Evolutionary conservation across 1,140 invertebrate genomes (phyloP).

Genomic region (Temnothorax longispinosus): DNA sequence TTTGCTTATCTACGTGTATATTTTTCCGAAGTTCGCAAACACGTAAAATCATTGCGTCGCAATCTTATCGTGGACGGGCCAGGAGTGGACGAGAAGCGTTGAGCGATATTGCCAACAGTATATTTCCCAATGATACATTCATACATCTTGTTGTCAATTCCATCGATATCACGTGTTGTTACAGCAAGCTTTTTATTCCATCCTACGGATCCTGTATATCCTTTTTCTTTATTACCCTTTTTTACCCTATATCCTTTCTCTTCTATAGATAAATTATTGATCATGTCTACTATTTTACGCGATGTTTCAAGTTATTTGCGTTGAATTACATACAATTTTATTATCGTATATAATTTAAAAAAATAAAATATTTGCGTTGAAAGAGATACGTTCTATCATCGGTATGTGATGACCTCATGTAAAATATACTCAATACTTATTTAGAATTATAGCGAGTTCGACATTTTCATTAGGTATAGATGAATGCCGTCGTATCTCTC

Average conservation of each 20-base stretch:
- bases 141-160: conserved; percentile 12
- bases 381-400: neutral
- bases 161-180: conserved; percentile 8
- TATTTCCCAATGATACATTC: conserved; percentile 25
- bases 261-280: neutral
- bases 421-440: neutral
- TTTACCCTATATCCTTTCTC: neutral
- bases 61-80: conserved; percentile 52
- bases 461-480: neutral
- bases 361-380: neutral
- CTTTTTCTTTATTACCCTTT: neutral
- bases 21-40: conserved; percentile 50
- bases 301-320: neutral
- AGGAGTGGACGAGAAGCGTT: neutral
- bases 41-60: conserved; percentile 39
- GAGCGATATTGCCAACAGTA: conserved; percentile 44
- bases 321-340: neutral
- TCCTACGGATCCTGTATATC: neutral
- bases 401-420: neutral
- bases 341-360: neutral
- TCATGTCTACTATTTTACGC: neutral
- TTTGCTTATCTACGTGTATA: conserved; percentile 38
- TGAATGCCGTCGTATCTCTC: neutral
- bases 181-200: neutral
- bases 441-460: neutral